Evolutionary conservation across 2,797 vertebrate genomes (phyloP).

Genomic region (Danio aesculapii): DNA sequence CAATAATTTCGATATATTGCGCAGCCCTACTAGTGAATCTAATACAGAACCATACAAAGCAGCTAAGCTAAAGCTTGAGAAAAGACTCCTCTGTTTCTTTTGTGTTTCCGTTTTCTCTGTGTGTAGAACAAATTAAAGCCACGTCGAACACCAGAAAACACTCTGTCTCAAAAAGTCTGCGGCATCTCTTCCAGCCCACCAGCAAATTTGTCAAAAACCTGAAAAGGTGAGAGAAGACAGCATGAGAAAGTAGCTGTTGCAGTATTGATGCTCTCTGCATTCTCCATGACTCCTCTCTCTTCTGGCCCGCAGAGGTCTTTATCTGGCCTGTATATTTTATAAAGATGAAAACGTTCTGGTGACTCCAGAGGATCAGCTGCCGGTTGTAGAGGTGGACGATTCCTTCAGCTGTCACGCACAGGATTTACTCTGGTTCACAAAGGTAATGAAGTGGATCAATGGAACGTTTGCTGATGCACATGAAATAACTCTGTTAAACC

Average conservation of each 20-base stretch:
- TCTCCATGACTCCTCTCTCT: conserved; percentile 2
- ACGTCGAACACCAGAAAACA: conserved; percentile 88
- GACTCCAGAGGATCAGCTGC: conserved; percentile 92
- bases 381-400: conserved; percentile 90
- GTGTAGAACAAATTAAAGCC: conserved; percentile 86
- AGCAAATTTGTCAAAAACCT: conserved; percentile 92
- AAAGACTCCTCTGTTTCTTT: no score
- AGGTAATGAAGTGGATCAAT: conserved; percentile 74
- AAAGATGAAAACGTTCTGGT: conserved; percentile 89
- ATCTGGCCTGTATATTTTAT: conserved; percentile 88
- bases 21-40: no score
- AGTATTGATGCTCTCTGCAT: neutral
- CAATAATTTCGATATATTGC: no score
- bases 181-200: conserved; percentile 90
- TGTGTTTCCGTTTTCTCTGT: neutral
- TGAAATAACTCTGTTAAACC: neutral
- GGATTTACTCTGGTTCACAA: conserved; percentile 93
- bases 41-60: no score
- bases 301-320: conserved; percentile 81
- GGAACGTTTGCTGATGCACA: neutral
- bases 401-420: conserved; percentile 89
- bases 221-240: conserved; percentile 81
- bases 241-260: neutral
- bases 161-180: conserved; percentile 91
- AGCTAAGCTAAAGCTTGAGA: no score